Conservation (phyloP, 2,797 vertebrate species). For the Oreortyx pictus region DNA sequence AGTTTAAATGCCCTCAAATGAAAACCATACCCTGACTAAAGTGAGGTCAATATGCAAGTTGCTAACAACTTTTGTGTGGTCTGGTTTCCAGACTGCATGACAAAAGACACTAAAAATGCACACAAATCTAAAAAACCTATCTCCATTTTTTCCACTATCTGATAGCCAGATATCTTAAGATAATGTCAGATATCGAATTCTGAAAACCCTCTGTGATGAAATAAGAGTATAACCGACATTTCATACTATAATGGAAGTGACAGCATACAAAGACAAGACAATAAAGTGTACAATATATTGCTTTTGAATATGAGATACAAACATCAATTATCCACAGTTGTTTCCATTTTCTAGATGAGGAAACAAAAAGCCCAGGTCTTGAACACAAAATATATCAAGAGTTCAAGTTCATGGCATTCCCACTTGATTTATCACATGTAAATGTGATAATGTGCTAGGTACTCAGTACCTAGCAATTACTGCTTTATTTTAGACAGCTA, state of each 20-base stretch:
- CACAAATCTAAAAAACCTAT: neutral
- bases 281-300: neutral
- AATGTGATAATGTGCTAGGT: neutral
- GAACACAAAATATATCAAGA: slow-evolving; percentile 7
- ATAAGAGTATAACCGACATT: neutral
- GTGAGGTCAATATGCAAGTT: neutral
- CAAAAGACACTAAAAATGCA: neutral
- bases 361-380: slow-evolving; percentile 2
- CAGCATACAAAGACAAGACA: neutral
- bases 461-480: slow-evolving; percentile 37
- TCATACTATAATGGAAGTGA: neutral
- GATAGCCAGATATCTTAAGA: neutral
- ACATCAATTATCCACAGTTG: neutral
- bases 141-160: neutral
- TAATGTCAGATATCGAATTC: neutral
- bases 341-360: slow-evolving; percentile 6
- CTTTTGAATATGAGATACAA: neutral
- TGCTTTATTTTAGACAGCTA: slow-evolving; percentile 68
- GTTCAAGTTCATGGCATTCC: neutral
- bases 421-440: neutral
- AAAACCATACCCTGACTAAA: neutral
- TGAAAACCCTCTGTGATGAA: neutral
- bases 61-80: neutral
- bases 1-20: neutral
- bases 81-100: neutral